A percentile compares a stretch with the other conserved stretches of the same genome.
These are phyloP conservation scores for Pseudococcus longispinus DNA, from an alignment of 2,888 invertebrate species.

Conservation along the genomic window DNA sequence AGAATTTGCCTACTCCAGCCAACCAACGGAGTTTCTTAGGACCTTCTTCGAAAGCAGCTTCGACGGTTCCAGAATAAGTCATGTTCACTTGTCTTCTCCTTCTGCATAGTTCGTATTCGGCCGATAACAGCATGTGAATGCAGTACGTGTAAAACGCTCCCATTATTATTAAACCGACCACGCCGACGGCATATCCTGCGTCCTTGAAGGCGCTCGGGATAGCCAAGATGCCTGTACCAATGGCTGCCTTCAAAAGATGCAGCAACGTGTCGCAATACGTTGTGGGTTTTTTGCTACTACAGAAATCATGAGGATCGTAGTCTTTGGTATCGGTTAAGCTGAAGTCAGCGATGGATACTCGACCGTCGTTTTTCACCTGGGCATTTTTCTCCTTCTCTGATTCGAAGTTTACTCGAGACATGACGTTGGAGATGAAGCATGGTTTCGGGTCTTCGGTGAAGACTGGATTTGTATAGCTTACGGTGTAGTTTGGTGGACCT, in stretches of 20 bases:
- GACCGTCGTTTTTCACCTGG: not conserved
- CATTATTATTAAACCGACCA: constrained; percentile 80
- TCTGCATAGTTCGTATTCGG: constrained; percentile 65
- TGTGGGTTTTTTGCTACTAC: constrained; percentile 75
- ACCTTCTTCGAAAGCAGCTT: constrained; percentile 79
- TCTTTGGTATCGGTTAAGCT: constrained; percentile 42
- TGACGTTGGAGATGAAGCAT: not conserved
- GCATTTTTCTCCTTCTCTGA: not conserved
- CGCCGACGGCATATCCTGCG: constrained; percentile 81
- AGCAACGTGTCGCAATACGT: constrained; percentile 82
- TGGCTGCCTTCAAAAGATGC: constrained; percentile 85
- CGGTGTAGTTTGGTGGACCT: not conserved
- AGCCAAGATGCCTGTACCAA: constrained; percentile 90
- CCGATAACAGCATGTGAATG: constrained; percentile 80
- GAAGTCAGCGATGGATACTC: constrained; percentile 18
- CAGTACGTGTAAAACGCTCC: constrained; percentile 92
- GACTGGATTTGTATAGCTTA: constrained; percentile 27
- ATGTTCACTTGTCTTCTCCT: constrained; percentile 69
- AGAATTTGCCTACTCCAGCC: constrained; percentile 66
- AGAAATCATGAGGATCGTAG: constrained; percentile 74
- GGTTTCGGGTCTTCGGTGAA: constrained; percentile 26
- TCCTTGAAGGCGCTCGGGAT: constrained; percentile 88
- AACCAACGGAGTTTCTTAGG: constrained; percentile 63
- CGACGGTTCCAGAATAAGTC: constrained; percentile 81
- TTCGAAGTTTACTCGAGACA: not conserved